These are phyloP conservation scores for Pholis gunnellus DNA, from an alignment of 2,113 vertebrate species.

Conservation along the genomic window DNA sequence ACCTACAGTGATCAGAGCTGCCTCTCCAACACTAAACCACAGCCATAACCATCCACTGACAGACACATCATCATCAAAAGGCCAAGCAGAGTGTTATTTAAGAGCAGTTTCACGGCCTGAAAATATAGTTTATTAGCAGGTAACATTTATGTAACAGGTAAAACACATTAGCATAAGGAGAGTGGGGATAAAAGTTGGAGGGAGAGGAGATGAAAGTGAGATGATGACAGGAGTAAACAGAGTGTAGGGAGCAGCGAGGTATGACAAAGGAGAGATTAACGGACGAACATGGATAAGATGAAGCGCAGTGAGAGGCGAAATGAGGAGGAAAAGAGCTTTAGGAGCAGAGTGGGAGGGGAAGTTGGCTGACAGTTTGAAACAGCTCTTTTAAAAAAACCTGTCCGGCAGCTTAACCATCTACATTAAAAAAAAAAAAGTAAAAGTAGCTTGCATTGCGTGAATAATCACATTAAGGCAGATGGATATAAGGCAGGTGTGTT, in stretches of 20 bases:
- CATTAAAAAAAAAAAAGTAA: background rate
- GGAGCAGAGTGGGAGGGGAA: conserved; percentile 41
- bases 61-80: background rate
- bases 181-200: conserved; percentile 13
- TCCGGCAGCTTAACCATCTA: background rate
- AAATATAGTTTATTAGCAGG: background rate
- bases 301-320: conserved; percentile 8
- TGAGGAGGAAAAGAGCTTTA: conserved; percentile 47
- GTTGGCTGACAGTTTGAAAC: conserved; percentile 45
- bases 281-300: conserved; percentile 60
- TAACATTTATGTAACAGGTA: background rate
- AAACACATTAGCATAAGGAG: conserved; percentile 37
- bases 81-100: background rate
- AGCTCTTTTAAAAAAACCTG: conserved; percentile 15
- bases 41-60: background rate
- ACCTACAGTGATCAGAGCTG: conserved; percentile 51
- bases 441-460: background rate
- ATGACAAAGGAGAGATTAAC: conserved; percentile 62
- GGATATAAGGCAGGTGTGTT: conserved; percentile 17
- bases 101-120: background rate
- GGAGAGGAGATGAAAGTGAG: conserved; percentile 49
- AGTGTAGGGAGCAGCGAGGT: conserved; percentile 47
- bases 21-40: background rate
- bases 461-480: conserved; percentile 11
- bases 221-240: conserved; percentile 61